phyloP scores from a whole-genome alignment of 2,797 vertebrate genomes.

The Dromococcyx pavoninus region DNA sequence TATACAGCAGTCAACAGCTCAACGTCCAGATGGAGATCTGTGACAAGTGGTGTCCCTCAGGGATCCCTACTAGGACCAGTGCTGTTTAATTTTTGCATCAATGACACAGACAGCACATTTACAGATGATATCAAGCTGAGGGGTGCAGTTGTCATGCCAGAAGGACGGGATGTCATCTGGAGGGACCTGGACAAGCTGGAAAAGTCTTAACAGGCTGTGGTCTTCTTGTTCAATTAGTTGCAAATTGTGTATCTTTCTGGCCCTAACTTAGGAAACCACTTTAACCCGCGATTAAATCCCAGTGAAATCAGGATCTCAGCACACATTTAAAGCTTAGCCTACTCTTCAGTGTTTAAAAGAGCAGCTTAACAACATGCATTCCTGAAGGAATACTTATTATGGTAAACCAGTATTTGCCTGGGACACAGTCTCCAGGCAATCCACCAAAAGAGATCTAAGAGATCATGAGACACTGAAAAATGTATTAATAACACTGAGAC shows the following conservation, averaged over 20 bases:
- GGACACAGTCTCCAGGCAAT: not conserved
- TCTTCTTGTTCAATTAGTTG: not conserved
- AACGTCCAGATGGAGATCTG: no score
- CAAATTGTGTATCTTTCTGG: not conserved
- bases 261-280: not conserved
- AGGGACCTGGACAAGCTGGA: no score
- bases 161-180: no score
- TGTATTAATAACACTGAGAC: not conserved
- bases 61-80: no score
- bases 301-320: not conserved
- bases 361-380: not conserved
- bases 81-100: no score
- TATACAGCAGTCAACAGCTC: no score
- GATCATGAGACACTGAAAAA: not conserved
- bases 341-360: not conserved
- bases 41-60: no score
- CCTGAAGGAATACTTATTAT: slow-evolving; percentile 1
- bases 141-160: no score
- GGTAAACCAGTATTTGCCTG: not conserved
- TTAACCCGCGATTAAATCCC: not conserved
- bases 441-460: not conserved
- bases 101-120: no score
- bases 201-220: not conserved
- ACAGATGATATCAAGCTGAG: no score
- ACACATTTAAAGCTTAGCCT: not conserved